Base-by-base conservation (phyloP, 2,888 invertebrate species). In the Dioctria linearis region DNA sequence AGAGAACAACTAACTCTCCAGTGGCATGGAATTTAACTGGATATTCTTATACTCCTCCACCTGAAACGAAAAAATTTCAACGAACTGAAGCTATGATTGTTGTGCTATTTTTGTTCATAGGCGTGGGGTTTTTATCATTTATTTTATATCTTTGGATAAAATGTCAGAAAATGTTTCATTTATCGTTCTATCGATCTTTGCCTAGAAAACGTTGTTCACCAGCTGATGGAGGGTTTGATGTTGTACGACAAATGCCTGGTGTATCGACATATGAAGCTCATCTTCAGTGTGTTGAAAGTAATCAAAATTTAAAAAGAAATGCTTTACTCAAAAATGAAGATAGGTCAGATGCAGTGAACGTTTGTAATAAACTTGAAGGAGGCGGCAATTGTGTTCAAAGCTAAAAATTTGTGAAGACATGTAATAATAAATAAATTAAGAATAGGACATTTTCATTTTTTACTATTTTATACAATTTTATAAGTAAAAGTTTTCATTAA, bases 91-190 rank as follows among this genome's bases (percentile, higher is more conserved):
- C 88, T 4, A 79, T 88, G 3, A 84, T 88, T 43, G 87, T 88
- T 40, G 87, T 88, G 0, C 86, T 88, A 59, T 86, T 88, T 87
- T 83, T 88, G 73, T 88, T 88, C 0, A 49, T 88, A 79, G 88
- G 88, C 5, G 87, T 88, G 39, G 87, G 87, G 0, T 79, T 87
- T 46, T 83, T 88, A 42, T 87, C 88, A 76, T 84, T 88, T 2
- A 76, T 88, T 4, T 84, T 88, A 4, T 88, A 88, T 79, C 83
- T 88, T 76, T 88, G 88, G 85, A 85, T 87, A 40, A 86, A 88
- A 81, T 88, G 88, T 61, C 88, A 88, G 11, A 79, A 79, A 59
- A 46, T 79, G 59, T 79, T 79, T 57, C 79, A 79, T 42, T 59
- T 69, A 59, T 79, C 79, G 37, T 79, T 79, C 43, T 79, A 79